Base-by-base conservation (phyloP, 2,113 vertebrate genomes). In the Aix galericulata region DNA sequence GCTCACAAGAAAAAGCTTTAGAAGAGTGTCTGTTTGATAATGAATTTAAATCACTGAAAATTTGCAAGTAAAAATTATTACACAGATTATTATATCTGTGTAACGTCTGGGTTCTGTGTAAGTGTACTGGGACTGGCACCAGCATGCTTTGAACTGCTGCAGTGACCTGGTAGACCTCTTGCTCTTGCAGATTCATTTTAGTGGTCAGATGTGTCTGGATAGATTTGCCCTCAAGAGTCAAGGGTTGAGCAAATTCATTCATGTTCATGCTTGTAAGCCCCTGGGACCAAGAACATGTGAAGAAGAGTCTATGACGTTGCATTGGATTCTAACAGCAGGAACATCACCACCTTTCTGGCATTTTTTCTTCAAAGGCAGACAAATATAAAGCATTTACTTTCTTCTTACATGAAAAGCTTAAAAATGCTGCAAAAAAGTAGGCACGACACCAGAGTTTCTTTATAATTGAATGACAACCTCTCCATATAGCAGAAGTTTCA, bases 111-210 rank as follows among this genome's bases (percentile, higher is more conserved):
- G 31, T 92, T 91, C 31, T 1, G 6, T 77, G 31, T 73, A 90
- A 94, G 60, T 82, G 63, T 31, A 23, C 40, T 93, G 69, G 36
- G 64, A 86, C 72, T 89, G 46, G 17, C 50, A 94, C 40, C 21
- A 73, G 48, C 83, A 82, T 1, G 6, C 36, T 95, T 92, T 76
- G 78, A 91, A 88, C 84, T 67, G n/a, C 63, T 85, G 17, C 25
- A 73, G 50, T 94, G 91, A 92, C 84, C 86, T 75, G 16, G n/a
- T 55, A 80, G 89, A 96, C 84, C 82, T 95, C 91, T 94, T 79
- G 34, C 75, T 82, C 46, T 76, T 80, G n/a, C 13, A 69, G 75
- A 86, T 91, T 92, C 60, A 53, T 87, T 95, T 94, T 79, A 92
- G 81, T 69, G 82, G 36, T 50, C 78, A 94, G 48, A 82, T 82